Evolutionary conservation across 2,888 invertebrate genomes (phyloP), one percentile per base, ranked within the genome.

Genomic region (Stenichneumon culpator): DNA sequence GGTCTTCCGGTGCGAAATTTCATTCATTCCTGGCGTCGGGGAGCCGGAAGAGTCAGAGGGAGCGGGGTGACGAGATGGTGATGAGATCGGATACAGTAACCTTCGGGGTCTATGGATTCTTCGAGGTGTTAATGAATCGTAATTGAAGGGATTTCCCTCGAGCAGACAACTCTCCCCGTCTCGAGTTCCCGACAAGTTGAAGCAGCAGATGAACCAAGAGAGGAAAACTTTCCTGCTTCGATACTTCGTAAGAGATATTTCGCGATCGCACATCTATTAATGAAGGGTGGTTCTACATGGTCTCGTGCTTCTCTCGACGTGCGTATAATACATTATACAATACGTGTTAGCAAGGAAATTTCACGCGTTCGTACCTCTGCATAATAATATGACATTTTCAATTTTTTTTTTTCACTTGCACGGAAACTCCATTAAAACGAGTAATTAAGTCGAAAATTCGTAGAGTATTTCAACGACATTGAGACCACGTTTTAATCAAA

Each of bases 401-500:
- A 16, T 47, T 47, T 47, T 47, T 39, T 7, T 11, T 39, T 44
- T 74, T 74, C 14, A 60, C 28, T 32, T n/a, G 9, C 32, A 19
- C n/a, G 16, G 32, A 47, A 50, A 22, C 22, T 32, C 52, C n/a
- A 70, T 70, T 63, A 65, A 57, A 60, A 60, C 50, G 22, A 52
- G 63, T 36, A 79, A 79, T 70, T 25, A 79, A 63, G 70, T 36
- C 57, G 39, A 70, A 50, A 79, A 79, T 63, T 70, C 52, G 28
- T 36, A 60, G 50, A 70, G 60, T 70, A 32, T 65, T 57, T 16
- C 32, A 47, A 50, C 11, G 36, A 25, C 52, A 50, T 63, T 52
- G 70, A 16, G 70, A 14, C 50, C 36, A 70, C 39, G 63, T 70
- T 70, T 79, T 70, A 72, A 70, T 79, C 70, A 65, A 70, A 25